Evolutionary conservation across 2,888 invertebrate genomes (phyloP), one percentile per base, ranked within the genome.

Genomic region (Andrena haemorrhoa): DNA sequence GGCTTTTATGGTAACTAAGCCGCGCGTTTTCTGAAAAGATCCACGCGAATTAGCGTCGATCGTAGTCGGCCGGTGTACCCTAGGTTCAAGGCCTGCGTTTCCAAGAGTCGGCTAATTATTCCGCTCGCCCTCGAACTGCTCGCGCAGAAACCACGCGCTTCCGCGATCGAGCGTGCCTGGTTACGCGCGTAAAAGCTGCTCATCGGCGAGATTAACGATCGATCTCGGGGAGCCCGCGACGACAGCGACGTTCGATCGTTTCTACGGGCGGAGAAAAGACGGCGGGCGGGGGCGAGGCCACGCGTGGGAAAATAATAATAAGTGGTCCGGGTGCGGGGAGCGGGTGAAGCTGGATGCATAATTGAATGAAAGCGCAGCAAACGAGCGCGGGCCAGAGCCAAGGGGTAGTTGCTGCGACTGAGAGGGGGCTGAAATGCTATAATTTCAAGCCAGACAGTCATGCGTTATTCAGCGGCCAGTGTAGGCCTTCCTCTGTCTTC

Each of bases 391-490:
- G 47, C 66, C 49, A 85, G 83, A 83, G 88, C 85, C 87, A 85
- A 84, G 86, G 88, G 91, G 89, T 89, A 87, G 86, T 88, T 86
- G 69, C 79, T 79, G 82, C 77, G 80, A 82, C 73, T 79, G 76
- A 79, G 85, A 83, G 82, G 87, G 87, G 88, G 83, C 8, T 66
- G 86, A 87, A 90, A 91, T 92, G 90, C 92, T 90, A 90, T 92
- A 92, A 92, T 92, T 92, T 92, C 88, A 90, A 90, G 90, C 91
- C 91, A 93, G 93, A 92, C 92, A 91, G 92, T 91, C 92, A 92
- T 93, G 92, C 89, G 91, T 93, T 93, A 93, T 93, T 92, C 92
- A 93, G 88, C 89, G 86, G 69, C 78, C 81, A 82, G 83, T 82
- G 83, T 80, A 78, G 80, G 63, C 63, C 26, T 68, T 75, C 77